Conservation (phyloP, 2,888 invertebrate species). For the Chironomus riparius region DNA sequence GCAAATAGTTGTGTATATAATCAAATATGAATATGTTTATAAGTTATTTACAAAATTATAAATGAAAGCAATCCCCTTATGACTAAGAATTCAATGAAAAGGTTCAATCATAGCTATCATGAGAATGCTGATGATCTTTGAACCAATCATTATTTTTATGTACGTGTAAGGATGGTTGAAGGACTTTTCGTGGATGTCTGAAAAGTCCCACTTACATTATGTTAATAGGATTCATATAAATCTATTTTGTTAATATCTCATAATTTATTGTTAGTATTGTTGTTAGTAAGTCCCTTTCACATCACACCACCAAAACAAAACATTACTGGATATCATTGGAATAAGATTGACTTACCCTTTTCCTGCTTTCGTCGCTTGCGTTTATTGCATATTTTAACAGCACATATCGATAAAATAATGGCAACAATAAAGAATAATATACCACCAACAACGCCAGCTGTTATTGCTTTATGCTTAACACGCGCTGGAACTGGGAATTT, state of each 20-base stretch:
- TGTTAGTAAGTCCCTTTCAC: background rate
- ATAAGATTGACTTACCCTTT: slow-evolving; percentile 65
- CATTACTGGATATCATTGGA: background rate
- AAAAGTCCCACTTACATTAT: too few species aligned
- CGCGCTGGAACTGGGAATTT: slow-evolving; percentile 83
- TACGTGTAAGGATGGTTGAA: too few species aligned
- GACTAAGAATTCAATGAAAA: background rate
- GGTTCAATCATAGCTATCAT: background rate
- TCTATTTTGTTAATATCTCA: too few species aligned
- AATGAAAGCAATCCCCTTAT: background rate
- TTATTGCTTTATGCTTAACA: slow-evolving; percentile 90
- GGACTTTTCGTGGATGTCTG: too few species aligned
- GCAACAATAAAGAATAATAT: slow-evolving; percentile 96
- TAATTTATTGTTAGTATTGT: too few species aligned
- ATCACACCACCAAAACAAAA: background rate
- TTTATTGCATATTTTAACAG: slow-evolving; percentile 96
- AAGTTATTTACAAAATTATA: too few species aligned
- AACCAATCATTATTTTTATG: too few species aligned
- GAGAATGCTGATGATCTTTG: too few species aligned
- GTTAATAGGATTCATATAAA: too few species aligned
- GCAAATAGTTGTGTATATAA: background rate
- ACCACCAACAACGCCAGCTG: slow-evolving; percentile 93
- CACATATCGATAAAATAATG: slow-evolving; percentile 93
- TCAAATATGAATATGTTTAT: background rate
- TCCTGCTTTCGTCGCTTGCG: slow-evolving; percentile 94